Evolutionary conservation across 2,888 invertebrate genomes (phyloP).

Genomic region (Andrena praecox): DNA sequence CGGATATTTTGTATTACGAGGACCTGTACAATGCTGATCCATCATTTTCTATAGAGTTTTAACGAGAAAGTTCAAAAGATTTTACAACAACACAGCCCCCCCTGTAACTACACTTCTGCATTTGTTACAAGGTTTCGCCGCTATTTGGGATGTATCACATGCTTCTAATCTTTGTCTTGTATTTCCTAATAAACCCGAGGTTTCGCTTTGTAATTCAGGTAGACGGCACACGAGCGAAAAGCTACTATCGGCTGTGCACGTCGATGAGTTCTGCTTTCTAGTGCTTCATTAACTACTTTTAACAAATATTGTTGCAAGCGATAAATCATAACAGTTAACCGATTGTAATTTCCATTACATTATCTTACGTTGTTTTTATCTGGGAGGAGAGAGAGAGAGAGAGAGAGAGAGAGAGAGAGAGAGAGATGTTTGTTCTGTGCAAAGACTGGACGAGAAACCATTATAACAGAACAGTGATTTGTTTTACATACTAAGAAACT

Average conservation of each 20-base stretch:
- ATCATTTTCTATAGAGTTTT: constrained; percentile 63
- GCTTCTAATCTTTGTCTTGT: constrained; percentile 58
- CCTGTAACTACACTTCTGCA: constrained; percentile 59
- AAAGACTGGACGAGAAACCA: constrained; percentile 55
- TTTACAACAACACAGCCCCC: constrained; percentile 57
- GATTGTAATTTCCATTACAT: constrained; percentile 68
- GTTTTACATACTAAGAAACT: constrained; percentile 54
- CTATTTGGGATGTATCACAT: constrained; percentile 51
- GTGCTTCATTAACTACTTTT: constrained; percentile 57
- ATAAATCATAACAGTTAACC: constrained; percentile 52
- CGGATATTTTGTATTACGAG: constrained; percentile 67
- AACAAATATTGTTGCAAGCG: constrained; percentile 53
- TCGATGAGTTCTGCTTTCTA: constrained; percentile 54
- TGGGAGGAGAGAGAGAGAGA: constrained; percentile 16
- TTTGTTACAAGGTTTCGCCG: constrained; percentile 58
- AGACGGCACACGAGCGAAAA: constrained; percentile 57
- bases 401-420: background rate
- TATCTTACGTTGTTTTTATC: constrained; percentile 62
- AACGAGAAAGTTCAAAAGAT: constrained; percentile 53
- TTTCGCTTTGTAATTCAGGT: constrained; percentile 59
- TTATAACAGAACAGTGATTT: constrained; percentile 62
- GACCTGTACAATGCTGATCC: constrained; percentile 57
- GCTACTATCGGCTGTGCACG: constrained; percentile 48
- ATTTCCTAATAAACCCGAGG: constrained; percentile 59
- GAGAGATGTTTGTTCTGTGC: constrained; percentile 61